Evolutionary conservation across 2,113 vertebrate species (phyloP), one percentile per base, ranked within the genome.

Genomic region (Strigops habroptila): DNA sequence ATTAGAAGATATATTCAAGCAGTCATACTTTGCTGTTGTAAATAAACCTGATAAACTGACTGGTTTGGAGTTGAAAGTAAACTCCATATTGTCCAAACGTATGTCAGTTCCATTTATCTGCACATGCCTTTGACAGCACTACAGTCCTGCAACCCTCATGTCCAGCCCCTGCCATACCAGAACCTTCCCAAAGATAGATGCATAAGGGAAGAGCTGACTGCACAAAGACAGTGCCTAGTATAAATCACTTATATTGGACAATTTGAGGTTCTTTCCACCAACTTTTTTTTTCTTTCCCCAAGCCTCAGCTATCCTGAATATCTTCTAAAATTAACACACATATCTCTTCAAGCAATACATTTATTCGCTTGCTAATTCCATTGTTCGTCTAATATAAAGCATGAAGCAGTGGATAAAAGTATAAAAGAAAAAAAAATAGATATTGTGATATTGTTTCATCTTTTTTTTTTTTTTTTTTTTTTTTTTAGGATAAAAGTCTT

Each of bases 191-290:
- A 67, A 82, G 9, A 33, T 12, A 44, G 31, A 10, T n/a, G 5
- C 37, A 48, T 8, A 3, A 24, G 43, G 9, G 12, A 90, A 21
- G 31, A 60, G 8, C 27, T 91, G 67, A 41, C 63, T 49, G 63
- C 44, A 91, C 37, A 73, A 19, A 70, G 70, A 44, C 33, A 65
- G 25, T 55, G 12, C 15, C 23, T 17, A 18, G 4, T 22, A 57
- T 12, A 83, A 86, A 35, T 10, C 16, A 33, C 23, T 81, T 74
- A 18, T 11, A 11, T 12, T 35, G 8, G 41, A 73, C 0, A 8
- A 62, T 11, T 2, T 53, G 15, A 30, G 15, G 7, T 0, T 1
- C 46, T 35, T 80, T 10, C 22, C 19, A 51, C 5, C 4, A 39
- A 55, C 11, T 16, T 31, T 52, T 44, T 67, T 69, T 35, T 52